Evolutionary conservation across 1,140 invertebrate species (phyloP), one percentile per base, ranked within the genome.

Genomic region (Atopsyche davidsoni): DNA sequence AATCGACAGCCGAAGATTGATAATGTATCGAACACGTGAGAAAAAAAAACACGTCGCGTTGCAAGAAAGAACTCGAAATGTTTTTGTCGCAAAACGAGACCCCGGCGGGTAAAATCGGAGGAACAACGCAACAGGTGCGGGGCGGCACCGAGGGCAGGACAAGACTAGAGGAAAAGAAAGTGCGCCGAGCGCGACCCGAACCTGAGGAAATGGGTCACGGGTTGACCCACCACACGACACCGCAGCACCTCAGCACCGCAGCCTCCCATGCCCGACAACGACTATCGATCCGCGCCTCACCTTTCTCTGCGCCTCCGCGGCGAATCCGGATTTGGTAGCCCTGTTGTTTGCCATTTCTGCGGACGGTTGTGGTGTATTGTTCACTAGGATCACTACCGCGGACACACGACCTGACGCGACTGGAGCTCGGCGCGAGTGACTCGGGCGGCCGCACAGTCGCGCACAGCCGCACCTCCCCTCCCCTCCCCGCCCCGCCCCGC

Each of bases 321-420:
- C 91, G 74, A 93, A 91, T 82, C 91, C 91, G 67, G 89, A 92
- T 73, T 95, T 95, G 28, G 89, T 78, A 63, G 91, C 91, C 70
- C 91, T 78, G 76, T 91, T 87, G 68, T 78, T 82, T 57, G 89
- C 87, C 89, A 93, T 92, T 40, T 50, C 51, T n/a, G n/a, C n/a
- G n/a, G n/a, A n/a, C n/a, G n/a, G n/a, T n/a, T n/a, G n/a, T n/a
- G n/a, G n/a, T n/a, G n/a, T n/a, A n/a, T n/a, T n/a, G n/a, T n/a
- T n/a, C n/a, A n/a, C n/a, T n/a, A n/a, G n/a, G n/a, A n/a, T n/a
- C n/a, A n/a, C n/a, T n/a, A n/a, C n/a, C n/a, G n/a, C n/a, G n/a
- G n/a, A n/a, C n/a, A n/a, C n/a, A n/a, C n/a, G n/a, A n/a, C n/a
- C n/a, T n/a, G n/a, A n/a, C n/a, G 42, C 21, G 3, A 18, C 13